A percentile compares a stretch with the other conserved stretches of the same genome.
Conservation (phyloP, 2,888 invertebrate species). For the Caradrina clavipalpis region DNA sequence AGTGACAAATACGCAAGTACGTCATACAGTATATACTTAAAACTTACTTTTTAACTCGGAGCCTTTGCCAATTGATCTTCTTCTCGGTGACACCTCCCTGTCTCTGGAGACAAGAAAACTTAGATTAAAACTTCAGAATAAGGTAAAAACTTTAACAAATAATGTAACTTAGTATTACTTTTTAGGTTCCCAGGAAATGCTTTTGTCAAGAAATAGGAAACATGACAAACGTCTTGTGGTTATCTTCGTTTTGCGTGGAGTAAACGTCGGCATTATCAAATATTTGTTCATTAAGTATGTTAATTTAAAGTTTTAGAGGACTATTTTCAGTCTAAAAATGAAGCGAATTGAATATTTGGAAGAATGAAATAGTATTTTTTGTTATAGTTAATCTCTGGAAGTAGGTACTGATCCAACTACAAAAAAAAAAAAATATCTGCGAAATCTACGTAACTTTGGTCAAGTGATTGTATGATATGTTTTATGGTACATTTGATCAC, state of each 20-base stretch:
- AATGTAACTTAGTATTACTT: constrained; percentile 47
- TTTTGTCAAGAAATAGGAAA: constrained; percentile 12
- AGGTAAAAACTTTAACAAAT: constrained; percentile 53
- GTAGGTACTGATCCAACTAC: too few relatives aligned
- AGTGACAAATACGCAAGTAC: constrained; percentile 1
- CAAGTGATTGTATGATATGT: too few relatives aligned
- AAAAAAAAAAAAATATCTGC: too few relatives aligned
- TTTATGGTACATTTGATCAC: too few relatives aligned
- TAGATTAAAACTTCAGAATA: constrained; percentile 80
- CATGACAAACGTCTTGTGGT: background rate
- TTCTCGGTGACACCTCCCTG: constrained; percentile 91
- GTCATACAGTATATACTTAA: constrained; percentile 43
- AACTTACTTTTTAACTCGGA: constrained; percentile 89
- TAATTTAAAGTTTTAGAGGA: background rate
- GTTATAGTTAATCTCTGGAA: too few relatives aligned
- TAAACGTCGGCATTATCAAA: too few relatives aligned
- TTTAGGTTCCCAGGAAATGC: constrained; percentile 29
- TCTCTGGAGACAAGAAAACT: constrained; percentile 92
- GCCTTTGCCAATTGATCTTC: constrained; percentile 88
- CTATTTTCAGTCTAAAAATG: background rate
- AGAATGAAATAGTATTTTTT: too few relatives aligned
- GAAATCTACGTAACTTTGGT: too few relatives aligned
- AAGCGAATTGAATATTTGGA: too few relatives aligned
- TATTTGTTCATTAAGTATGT: too few relatives aligned
- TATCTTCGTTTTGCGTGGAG: constrained; percentile 1